Base-by-base conservation (phyloP, 1,140 invertebrate genomes). In the Drosophila truncata region DNA sequence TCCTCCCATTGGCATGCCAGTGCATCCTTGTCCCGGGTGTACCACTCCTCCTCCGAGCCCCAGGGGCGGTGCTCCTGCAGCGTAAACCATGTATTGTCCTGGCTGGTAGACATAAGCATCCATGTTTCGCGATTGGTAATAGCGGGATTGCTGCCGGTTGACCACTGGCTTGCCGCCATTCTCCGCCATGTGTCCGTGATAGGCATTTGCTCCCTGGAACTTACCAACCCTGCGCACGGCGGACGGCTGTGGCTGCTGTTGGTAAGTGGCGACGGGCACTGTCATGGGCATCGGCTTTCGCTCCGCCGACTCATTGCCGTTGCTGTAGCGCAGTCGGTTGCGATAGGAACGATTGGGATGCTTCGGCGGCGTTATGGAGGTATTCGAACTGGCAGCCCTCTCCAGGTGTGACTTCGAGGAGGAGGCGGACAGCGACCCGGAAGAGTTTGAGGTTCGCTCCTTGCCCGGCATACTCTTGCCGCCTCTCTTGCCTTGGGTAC, bases 371-470 rank as follows among this genome's bases (percentile, higher is more conserved):
- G 72, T 25, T 7, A 77, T 44, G 4, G 63, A 63, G 11, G 58
- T 46, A 10, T 27, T 46, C 11, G 49, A 54, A 20, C 35, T 49
- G 23, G 58, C 64, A 9, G 20, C 49, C 13, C 18, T 44, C 9
- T 79, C 72, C 27, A 84, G 37, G 1, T 88, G 70, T 0, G 77
- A 69, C 13, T 87, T 86, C 0, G 82, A 82, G 5, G 81, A 90
- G 7, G 78, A 79, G 3, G 71, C 47, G 6, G 81, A 90, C 9
- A 81, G 47, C 1, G 81, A 85, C 6, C 69, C 78, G 0, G 85
- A 90, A 0, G 85, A 90, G 14, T 88, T 71, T 0, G 85, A 84
- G 13, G 47, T 72, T 5, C 25, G 42, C 6, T 67, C 62, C 7
- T 72, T 62, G 3, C 58, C 44, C 27, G 46, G 18, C 7, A 57